These are phyloP conservation scores for Orbicella faveolata DNA, from an alignment of 64 coral and sea anemone species.

Conservation along the genomic window DNA sequence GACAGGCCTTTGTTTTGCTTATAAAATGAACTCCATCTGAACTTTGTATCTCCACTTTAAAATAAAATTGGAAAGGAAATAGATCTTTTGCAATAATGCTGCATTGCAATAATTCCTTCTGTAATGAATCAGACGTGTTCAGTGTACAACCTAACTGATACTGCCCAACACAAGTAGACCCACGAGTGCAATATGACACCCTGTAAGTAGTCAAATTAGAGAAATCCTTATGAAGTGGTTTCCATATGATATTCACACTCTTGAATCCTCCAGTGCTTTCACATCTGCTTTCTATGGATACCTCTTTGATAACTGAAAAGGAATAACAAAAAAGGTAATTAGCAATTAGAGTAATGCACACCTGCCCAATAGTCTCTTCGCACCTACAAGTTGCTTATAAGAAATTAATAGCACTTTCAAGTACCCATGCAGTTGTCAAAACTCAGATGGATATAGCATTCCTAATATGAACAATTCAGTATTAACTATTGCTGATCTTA, in stretches of 20 bases:
- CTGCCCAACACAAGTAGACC: not conserved
- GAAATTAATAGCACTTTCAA: too few relatives aligned
- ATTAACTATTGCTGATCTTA: too few relatives aligned
- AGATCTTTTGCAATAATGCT: not conserved
- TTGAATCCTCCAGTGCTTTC: not conserved
- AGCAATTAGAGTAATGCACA: not conserved
- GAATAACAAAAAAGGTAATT: not conserved
- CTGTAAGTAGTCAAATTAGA: not conserved
- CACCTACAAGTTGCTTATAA: too few relatives aligned
- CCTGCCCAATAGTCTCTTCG: too few relatives aligned
- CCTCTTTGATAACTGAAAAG: not conserved
- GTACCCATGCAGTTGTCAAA: too few relatives aligned
- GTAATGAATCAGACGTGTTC: not conserved
- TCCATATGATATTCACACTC: constrained; percentile 5
- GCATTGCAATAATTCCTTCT: not conserved
- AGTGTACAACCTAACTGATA: constrained; percentile 11
- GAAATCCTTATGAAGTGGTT: not conserved
- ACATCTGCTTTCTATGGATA: not conserved
- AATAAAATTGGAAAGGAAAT: not conserved
- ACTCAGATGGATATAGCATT: too few relatives aligned
- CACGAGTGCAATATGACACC: not conserved
- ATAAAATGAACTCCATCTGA: constrained; percentile 12
- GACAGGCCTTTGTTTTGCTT: not conserved
- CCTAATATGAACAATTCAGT: too few relatives aligned
- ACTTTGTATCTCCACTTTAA: not conserved